Evolutionary conservation across 64 coral and sea anemone species (phyloP), one percentile per base, ranked within the genome.

Genomic region (Porites australiensis): DNA sequence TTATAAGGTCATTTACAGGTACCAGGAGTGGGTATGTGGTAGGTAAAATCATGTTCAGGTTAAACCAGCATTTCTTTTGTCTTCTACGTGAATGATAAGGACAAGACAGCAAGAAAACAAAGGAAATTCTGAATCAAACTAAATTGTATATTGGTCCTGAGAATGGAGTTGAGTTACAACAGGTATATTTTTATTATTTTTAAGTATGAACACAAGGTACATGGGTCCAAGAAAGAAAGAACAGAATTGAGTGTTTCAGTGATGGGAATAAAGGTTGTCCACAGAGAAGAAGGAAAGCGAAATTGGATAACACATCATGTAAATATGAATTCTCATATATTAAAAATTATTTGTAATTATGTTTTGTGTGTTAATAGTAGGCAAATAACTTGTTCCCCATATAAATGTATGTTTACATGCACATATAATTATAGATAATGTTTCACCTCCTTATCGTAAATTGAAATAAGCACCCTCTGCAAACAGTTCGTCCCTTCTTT

Each of bases 161-260:
- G 27, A 37, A 37, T 37, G 27, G 27, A 37, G 27, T 37, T 37
- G 27, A 37, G 0, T 37, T 37, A 37, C 27, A 37, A 70, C 66
- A 57, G 54, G 12, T 13, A 50, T 67, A 22, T 87, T 4, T 50
- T 89, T 77, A 16, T 60, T 18, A 59, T 83, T 73, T 54, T 64
- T 9, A 27, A 93, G 91, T 93, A 93, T 87, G 91, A 93, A 12
- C 15, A 93, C 57, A 93, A 93, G 59, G 13, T 87, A 12, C 75
- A 93, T 77, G 91, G 91, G 20, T 44, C 65, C 58, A 93, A 86
- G 66, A 93, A 93, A 7, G 59, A 87, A 71, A 68, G 47, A 65
- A 76, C 83, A 59, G 79, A 70, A 51, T 57, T 93, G 37, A 66
- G 45, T 0, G 47, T 93, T 18, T 72, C 82, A 19, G 73, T 93